These are phyloP conservation scores for Morinoia aosen DNA, from an alignment of 2,888 invertebrate genomes.

Conservation along the genomic window DNA sequence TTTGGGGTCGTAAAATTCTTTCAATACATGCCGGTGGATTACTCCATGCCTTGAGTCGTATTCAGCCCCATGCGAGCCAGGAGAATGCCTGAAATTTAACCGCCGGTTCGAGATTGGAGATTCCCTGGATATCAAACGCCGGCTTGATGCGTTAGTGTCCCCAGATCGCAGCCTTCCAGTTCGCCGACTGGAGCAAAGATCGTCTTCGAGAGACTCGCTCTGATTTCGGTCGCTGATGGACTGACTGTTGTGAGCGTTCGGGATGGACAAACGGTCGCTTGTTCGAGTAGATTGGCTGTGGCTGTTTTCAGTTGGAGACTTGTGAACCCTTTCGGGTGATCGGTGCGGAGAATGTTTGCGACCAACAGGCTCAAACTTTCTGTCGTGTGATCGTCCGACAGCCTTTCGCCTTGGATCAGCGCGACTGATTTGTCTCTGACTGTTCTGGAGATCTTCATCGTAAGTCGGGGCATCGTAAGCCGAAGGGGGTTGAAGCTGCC, in stretches of 20 bases:
- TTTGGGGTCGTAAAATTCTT: slow-evolving; percentile 15
- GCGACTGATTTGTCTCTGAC: neutral
- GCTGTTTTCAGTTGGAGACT: neutral
- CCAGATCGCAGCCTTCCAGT: neutral
- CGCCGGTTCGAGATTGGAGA: neutral
- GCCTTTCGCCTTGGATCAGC: slow-evolving; percentile 22
- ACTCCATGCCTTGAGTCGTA: neutral
- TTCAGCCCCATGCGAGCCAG: neutral
- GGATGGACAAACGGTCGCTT: neutral
- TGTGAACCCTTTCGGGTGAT: neutral
- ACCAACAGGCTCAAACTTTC: neutral
- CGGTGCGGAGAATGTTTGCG: neutral
- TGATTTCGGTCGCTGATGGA: slow-evolving; percentile 40
- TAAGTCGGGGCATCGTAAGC: neutral
- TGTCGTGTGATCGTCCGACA: neutral
- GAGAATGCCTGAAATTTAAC: neutral
- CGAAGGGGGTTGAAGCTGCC: neutral
- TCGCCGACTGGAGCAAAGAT: neutral
- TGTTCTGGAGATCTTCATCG: neutral
- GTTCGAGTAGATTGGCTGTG: slow-evolving; percentile 41
- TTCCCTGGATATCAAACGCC: neutral
- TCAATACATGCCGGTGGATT: slow-evolving; percentile 19
- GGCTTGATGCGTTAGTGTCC: neutral
- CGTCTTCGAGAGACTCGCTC: slow-evolving; percentile 27
- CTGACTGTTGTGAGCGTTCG: slow-evolving; percentile 20